phyloP scores from a whole-genome alignment of 1,140 invertebrate genomes.

The Drosophila parabipectinata region DNA sequence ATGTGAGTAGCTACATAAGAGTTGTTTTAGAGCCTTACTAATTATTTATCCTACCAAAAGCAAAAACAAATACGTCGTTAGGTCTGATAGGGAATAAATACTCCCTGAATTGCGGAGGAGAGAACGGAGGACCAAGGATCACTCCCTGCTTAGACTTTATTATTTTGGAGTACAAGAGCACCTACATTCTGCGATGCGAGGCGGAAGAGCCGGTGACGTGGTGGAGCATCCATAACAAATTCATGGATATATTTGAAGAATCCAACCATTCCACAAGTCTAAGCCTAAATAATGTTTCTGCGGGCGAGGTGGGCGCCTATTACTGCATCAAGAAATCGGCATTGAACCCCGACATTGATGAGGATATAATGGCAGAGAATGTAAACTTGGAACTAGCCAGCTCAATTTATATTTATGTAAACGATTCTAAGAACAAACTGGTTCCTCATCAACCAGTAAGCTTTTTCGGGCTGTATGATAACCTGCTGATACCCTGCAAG shows the following conservation, averaged over 20 bases:
- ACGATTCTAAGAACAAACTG: slow-evolving; percentile 86
- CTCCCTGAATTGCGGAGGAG: slow-evolving; percentile 54
- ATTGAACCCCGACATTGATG: slow-evolving; percentile 2
- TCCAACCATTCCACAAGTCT: slow-evolving; percentile 60
- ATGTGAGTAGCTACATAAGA: slow-evolving; percentile 17
- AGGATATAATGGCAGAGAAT: slow-evolving; percentile 69
- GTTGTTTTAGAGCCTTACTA: background rate
- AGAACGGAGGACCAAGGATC: slow-evolving; percentile 82
- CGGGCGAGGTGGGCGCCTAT: slow-evolving; percentile 86
- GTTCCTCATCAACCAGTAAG: slow-evolving; percentile 83
- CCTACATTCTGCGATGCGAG: slow-evolving; percentile 85
- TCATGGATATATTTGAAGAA: background rate
- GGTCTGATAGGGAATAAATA: slow-evolving; percentile 16
- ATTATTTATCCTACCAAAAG: background rate
- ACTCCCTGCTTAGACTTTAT: slow-evolving; percentile 84
- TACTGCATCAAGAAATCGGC: slow-evolving; percentile 85
- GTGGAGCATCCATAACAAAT: slow-evolving; percentile 72
- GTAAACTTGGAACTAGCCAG: slow-evolving; percentile 84
- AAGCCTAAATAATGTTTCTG: slow-evolving; percentile 83
- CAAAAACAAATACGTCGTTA: background rate
- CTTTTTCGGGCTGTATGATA: slow-evolving; percentile 79
- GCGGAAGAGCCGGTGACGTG: slow-evolving; percentile 84
- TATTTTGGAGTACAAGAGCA: slow-evolving; percentile 83
- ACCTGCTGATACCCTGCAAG: slow-evolving; percentile 87
- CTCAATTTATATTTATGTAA: slow-evolving; percentile 88